Evolutionary conservation across 2,113 vertebrate species (phyloP).

Genomic region (Microtus oregoni): DNA sequence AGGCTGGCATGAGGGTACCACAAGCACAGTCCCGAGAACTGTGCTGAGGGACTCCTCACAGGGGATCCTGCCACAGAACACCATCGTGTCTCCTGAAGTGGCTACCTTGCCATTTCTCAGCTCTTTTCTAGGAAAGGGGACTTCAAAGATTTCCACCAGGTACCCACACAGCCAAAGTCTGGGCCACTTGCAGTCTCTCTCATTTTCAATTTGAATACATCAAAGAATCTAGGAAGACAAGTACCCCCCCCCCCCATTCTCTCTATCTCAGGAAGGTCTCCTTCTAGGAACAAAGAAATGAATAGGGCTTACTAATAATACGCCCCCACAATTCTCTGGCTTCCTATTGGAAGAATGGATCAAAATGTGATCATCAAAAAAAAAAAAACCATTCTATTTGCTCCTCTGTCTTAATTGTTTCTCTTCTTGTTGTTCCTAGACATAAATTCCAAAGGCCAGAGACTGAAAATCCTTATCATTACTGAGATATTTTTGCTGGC

Average conservation of each 20-base stretch:
- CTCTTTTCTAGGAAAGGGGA: background rate
- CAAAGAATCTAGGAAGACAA: conserved; percentile 38
- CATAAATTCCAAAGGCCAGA: background rate
- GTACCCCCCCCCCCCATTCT: too few relatives aligned
- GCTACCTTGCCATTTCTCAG: background rate
- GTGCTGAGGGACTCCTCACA: background rate
- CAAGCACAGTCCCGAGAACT: rapidly evolving
- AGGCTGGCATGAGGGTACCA: background rate
- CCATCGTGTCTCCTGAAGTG: background rate
- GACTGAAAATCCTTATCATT: background rate
- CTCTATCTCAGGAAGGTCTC: background rate
- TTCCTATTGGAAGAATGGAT: background rate
- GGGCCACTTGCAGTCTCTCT: background rate
- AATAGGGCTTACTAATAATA: background rate
- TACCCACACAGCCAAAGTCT: background rate
- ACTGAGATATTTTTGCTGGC: background rate
- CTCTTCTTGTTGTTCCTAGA: background rate
- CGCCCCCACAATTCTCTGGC: background rate
- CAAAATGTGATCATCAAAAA: background rate
- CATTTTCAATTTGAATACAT: conserved; percentile 30
- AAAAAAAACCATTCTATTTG: background rate
- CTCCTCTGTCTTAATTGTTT: background rate
- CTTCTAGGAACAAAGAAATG: conserved; percentile 42
- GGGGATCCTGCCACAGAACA: rapidly evolving
- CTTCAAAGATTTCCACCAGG: conserved; percentile 25